Evolutionary conservation across 2,113 vertebrate species (phyloP).

Genomic region (Tachycineta bicolor): DNA sequence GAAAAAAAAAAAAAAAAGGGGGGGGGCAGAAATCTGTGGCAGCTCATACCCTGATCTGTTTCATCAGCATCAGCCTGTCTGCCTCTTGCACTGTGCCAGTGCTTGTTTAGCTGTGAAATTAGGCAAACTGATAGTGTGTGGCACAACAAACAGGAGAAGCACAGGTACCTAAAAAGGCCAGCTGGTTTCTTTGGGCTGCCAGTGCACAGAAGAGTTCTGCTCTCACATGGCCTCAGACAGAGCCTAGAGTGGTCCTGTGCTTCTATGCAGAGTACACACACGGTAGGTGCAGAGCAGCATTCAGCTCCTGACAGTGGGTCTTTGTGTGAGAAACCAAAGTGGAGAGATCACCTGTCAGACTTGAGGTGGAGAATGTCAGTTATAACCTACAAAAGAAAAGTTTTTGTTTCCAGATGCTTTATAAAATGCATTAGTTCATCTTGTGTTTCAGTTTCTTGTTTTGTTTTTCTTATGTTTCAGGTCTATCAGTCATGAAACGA

Average conservation of each 20-base stretch:
- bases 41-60: background rate
- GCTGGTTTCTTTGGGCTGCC: background rate
- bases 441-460: background rate
- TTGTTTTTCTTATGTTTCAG: conserved; percentile 30
- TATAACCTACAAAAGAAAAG: background rate
- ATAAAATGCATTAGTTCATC: background rate
- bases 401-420: background rate
- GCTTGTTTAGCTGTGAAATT: background rate
- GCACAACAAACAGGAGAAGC: background rate
- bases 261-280: background rate
- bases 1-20: background rate
- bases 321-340: background rate
- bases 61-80: background rate
- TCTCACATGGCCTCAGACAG: background rate
- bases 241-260: background rate
- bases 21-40: background rate
- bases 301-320: background rate
- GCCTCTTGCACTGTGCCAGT: background rate
- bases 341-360: background rate
- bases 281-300: background rate
- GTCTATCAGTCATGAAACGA: conserved; percentile 62
- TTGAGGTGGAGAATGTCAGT: background rate
- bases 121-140: background rate
- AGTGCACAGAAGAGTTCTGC: background rate
- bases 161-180: background rate